A percentile compares a stretch with the other conserved stretches of the same genome.
Evolutionary conservation across 2,888 invertebrate species (phyloP).

Genomic region (Scaptomyza tumidula): DNA sequence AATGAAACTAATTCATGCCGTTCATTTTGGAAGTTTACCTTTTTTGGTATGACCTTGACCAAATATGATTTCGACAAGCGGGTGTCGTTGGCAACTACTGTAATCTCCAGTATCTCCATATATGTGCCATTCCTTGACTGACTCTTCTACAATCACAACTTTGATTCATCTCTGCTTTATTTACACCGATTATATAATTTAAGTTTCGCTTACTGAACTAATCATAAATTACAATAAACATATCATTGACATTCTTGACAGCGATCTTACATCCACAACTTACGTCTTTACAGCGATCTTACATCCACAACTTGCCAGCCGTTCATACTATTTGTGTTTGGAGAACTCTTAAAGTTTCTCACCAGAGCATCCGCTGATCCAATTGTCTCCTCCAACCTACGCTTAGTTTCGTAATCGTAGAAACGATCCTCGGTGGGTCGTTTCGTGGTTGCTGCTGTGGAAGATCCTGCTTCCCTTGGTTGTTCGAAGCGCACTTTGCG

Average conservation of each 20-base stretch:
- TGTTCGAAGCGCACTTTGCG: slow-evolving; percentile 81
- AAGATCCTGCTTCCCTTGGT: slow-evolving; percentile 57
- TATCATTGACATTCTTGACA: slow-evolving; percentile 26
- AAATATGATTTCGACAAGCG: not conserved
- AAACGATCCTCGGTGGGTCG: slow-evolving; percentile 75
- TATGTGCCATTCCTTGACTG: too few species aligned
- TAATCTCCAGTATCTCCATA: too few species aligned
- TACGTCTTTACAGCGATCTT: slow-evolving; percentile 66
- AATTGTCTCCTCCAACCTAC: slow-evolving; percentile 53
- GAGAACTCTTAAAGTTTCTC: slow-evolving; percentile 58
- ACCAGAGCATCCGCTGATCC: slow-evolving; percentile 38
- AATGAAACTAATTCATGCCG: not conserved
- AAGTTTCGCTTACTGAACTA: slow-evolving; percentile 31
- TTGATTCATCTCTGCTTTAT: not conserved
- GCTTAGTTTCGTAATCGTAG: slow-evolving; percentile 83
- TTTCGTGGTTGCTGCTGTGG: slow-evolving; percentile 32
- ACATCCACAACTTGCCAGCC: slow-evolving; percentile 79
- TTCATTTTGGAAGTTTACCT: not conserved
- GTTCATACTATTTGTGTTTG: slow-evolving; percentile 39
- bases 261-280: slow-evolving; percentile 68
- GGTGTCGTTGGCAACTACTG: too few species aligned
- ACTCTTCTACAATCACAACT: too few species aligned
- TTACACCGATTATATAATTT: slow-evolving; percentile 34
- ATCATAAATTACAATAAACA: slow-evolving; percentile 14
- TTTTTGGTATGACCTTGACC: not conserved